Evolutionary conservation across 2,888 invertebrate species (phyloP), one percentile per base, ranked within the genome.

Genomic region (Hyposoter dolosus): DNA sequence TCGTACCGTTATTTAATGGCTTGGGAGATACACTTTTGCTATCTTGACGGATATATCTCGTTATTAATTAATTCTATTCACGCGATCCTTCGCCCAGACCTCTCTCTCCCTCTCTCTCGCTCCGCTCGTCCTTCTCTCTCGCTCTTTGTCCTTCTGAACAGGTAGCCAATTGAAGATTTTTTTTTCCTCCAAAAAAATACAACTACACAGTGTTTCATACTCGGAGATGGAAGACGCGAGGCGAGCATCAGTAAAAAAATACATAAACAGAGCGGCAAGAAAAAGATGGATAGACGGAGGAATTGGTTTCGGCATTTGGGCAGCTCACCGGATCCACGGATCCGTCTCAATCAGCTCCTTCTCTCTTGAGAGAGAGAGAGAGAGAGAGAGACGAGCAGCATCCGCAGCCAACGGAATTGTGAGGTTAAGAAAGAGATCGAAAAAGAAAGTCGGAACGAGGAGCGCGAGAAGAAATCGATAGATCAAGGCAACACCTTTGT

Each of bases 401-500:
- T 40, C 40, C 40, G 40, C 40, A 35, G 35, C 35, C 35, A 40
- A 40, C 40, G 40, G 9, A 9, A 40, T 80, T 53, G 15, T 9
- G 47, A 28, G 69, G 56, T 47, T 47, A 45, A 83, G 47, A 69
- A 68, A 75, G 77, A 74, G 35, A 74, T 56, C 45, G 66, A 83
- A 43, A 71, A 69, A 74, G 78, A 69, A 53, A 68, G 32, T 63
- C 63, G 17, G 74, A 85, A 63, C 50, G 56, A 60, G 84, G 88
- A 88, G 88, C 87, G 88, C 90, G 88, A 87, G 88, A 87, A 90
- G 89, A 82, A 90, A 90, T 90, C 90, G 90, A 91, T 91, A 91
- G 90, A 91, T 91, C 91, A 91, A 90, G 90, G 90, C 89, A 91
- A 90, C 91, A 91, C 91, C 90, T 91, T 88, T 84, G 83, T 89